A percentile compares a stretch with the other conserved stretches of the same genome.
Evolutionary conservation across 2,797 vertebrate genomes (phyloP).

Genomic region (Gymnocypris eckloni): DNA sequence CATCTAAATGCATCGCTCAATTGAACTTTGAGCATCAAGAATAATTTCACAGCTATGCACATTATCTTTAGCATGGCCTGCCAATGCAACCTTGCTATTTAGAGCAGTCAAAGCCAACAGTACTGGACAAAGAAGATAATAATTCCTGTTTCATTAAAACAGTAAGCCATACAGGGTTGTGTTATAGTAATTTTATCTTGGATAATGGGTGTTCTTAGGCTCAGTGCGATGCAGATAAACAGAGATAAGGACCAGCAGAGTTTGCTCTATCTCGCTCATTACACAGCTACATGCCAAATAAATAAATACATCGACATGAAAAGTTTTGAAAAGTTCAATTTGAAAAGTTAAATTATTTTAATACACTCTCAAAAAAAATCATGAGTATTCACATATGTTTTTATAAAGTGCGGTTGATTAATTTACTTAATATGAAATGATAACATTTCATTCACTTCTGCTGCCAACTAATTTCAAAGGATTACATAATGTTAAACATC

Average conservation of each 20-base stretch:
- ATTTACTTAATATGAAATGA: not conserved
- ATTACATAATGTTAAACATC: not conserved
- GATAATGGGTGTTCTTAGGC: not conserved
- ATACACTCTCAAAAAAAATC: not conserved
- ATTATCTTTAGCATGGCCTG: constrained; percentile 68
- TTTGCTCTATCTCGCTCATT: not conserved
- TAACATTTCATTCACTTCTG: too few relatives aligned
- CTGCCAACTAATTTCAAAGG: not conserved
- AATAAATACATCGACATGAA: not conserved
- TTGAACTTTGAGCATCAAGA: constrained; percentile 64
- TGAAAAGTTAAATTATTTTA: not conserved
- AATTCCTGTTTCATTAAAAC: constrained; percentile 4
- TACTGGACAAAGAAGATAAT: constrained; percentile 40
- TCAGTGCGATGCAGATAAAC: not conserved
- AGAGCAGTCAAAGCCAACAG: constrained; percentile 55
- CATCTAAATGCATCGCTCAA: constrained; percentile 37
- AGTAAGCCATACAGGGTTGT: not conserved
- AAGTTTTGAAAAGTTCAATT: not conserved
- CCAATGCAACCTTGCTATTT: constrained; percentile 64
- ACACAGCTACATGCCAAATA: not conserved
- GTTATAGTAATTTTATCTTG: not conserved
- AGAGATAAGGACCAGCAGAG: not conserved
- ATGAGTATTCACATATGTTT: not conserved
- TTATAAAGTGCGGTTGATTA: not conserved
- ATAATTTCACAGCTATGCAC: constrained; percentile 75